Base-by-base conservation (phyloP, 2,797 vertebrate species). In the Mallotus villosus region DNA sequence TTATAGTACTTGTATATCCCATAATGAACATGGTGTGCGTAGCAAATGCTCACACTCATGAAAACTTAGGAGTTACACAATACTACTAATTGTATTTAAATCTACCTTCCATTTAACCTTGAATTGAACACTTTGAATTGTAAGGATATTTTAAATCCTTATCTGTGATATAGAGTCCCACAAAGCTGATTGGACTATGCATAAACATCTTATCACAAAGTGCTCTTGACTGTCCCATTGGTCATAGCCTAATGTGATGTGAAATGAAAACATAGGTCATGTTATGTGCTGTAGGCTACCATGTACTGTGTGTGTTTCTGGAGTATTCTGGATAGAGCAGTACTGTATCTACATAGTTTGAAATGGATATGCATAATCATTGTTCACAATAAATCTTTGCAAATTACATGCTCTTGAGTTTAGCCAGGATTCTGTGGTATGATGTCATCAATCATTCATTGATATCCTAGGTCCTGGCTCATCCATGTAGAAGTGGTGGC, bases 401-500 rank as follows among this genome's bases (percentile, higher is more conserved):
- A 29, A 24, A 32, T 57, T 27, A 55, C 57, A 34, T 22, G 57
- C 53, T 5, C 16, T 57, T 68, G 53, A 68, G 46, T 21, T 51
- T 22, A 34, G 11, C 16, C 34, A 65, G n/a, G 25, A 57, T 57
- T 55, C 12, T 46, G 19, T 55, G 14, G 22, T 37, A n/a, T 60
- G 58, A 60, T 60, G 9, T 60, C 58, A 60, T 24, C 22, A 25
- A 22, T 60, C 51, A 25, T 14, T 25, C 58, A 25, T 24, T 24
- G 25, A 19, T 24, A 46, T 67, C 46, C 7, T 51, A 51, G 64
- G 22, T 51, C 22, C 25, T 27, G 46, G 24, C 12, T 46, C 64
- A 27, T 67, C 64, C 64, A 27, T 51, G 64, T 24, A 67, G 64
- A 53, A 67, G 58, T 60, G 58, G 24, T 60, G 24, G 46, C n/a